Conservation (phyloP, 2,797 vertebrate species). For the Crypturellus tataupa region DNA sequence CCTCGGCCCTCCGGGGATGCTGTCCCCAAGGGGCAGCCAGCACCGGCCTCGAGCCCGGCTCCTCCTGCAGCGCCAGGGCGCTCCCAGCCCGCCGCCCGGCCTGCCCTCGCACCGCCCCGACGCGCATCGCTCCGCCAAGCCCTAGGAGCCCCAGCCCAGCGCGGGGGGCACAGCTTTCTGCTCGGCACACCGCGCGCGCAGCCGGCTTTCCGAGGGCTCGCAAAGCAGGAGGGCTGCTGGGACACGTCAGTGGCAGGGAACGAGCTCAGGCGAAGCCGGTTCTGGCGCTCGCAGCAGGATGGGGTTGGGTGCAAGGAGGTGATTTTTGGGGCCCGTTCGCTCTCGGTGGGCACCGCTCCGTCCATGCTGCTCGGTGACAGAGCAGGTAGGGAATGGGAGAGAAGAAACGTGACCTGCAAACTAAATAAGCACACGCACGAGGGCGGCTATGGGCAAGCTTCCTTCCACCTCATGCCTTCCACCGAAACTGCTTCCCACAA, state of each 20-base stretch:
- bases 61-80: too few relatives aligned
- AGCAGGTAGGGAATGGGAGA: neutral
- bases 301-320: rapidly evolving
- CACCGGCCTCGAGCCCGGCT: neutral
- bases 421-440: neutral
- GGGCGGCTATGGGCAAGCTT: neutral
- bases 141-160: slow-evolving; percentile 25
- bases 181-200: slow-evolving; percentile 49
- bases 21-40: neutral
- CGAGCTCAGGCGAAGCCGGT: rapidly evolving
- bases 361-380: neutral
- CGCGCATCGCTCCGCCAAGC: neutral
- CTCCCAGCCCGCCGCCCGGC: too few relatives aligned
- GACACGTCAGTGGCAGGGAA: slow-evolving; percentile 1
- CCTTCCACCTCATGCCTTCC: neutral
- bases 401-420: too few relatives aligned
- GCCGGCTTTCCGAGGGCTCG: slow-evolving; percentile 25
- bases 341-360: neutral
- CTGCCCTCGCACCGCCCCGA: rapidly evolving
- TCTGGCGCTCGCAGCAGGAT: neutral
- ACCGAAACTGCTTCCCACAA: neutral
- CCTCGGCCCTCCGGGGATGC: neutral
- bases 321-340: neutral
- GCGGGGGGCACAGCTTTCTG: slow-evolving; percentile 59
- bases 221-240: slow-evolving; percentile 9